These are phyloP conservation scores for Whitmania pigra DNA, from an alignment of 1,140 invertebrate species.

Conservation along the genomic window DNA sequence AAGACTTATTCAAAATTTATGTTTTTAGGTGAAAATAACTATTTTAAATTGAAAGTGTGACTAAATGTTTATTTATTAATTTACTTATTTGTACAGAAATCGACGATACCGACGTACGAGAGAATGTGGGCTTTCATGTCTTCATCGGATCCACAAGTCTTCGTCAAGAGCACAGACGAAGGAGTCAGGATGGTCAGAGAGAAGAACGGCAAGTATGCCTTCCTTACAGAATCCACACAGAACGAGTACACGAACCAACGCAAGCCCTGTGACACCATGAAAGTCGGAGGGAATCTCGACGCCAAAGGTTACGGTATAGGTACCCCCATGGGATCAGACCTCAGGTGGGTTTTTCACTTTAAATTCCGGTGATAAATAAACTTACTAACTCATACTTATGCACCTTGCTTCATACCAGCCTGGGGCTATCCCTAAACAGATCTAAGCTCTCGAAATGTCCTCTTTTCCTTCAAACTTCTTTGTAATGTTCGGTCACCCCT, in stretches of 20 bases:
- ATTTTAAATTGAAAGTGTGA: no score
- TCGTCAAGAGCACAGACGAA: constrained; percentile 12
- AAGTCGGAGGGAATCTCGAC: constrained; percentile 61
- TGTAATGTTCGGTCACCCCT: no score
- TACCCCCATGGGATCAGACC: constrained; percentile 70
- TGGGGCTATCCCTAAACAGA: no score
- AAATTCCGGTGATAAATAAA: neutral
- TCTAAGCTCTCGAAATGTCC: no score
- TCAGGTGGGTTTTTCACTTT: constrained; percentile 39
- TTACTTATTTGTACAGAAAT: no score
- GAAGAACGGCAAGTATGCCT: constrained; percentile 35
- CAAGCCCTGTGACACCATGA: constrained; percentile 77
- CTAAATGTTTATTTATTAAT: no score
- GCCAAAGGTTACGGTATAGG: constrained; percentile 86
- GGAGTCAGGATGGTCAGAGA: constrained; percentile 21
- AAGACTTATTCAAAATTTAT: no score
- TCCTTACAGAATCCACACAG: constrained; percentile 38
- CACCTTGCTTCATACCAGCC: no score
- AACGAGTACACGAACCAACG: constrained; percentile 39
- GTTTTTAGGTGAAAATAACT: no score
- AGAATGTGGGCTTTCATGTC: constrained; percentile 92
- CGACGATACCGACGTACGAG: constrained; percentile 74
- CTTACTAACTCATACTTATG: neutral
- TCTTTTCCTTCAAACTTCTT: no score
- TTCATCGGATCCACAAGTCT: constrained; percentile 9